Evolutionary conservation across 2,113 vertebrate species (phyloP), one percentile per base, ranked within the genome.

Genomic region (Sigmodon hispidus): DNA sequence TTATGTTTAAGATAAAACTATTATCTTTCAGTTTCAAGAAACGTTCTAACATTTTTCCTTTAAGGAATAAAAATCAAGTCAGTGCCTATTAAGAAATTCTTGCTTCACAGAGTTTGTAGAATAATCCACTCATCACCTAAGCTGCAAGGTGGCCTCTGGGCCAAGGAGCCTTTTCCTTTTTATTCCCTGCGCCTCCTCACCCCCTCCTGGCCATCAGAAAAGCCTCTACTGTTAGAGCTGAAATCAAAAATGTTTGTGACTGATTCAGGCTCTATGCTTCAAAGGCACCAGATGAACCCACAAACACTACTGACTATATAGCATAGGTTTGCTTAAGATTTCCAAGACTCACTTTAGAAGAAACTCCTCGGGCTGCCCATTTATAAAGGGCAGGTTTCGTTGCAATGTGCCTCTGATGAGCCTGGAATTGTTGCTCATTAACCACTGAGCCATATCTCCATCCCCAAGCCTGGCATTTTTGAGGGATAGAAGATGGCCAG

Each of bases 41-140:
- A n/a, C n/a, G 52, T 67, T 45, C 70, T 34, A 43, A 75, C 59
- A 26, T 77, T 90, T 93, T 86, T 11, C 72, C 72, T 89, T 61
- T 59, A 85, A 87, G 81, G 43, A 90, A 69, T 90, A 84, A 92
- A 96, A 96, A 92, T 90, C 55, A 90, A 84, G 50, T 36, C 40
- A 88, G 55, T 63, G 81, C 48, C 31, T 83, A 31, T 67, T 65
- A 83, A 65, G 16, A 50, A 77, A 76, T 59, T 70, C 45, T 22
- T 67, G 7, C 21, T 79, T 48, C 48, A 11, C 3, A 31, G 69
- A 52, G 36, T 36, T 45, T 67, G 7, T 86, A 61, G 55, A 83
- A 61, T 26, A 26, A 43, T 3, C 55, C 57, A 29, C 31, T 61
- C 8, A 8, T 79, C 21, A 9, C 31, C 89, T 57, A 21, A 36